phyloP scores from a whole-genome alignment of 2,113 vertebrate genomes.

The Heterotis niloticus region DNA sequence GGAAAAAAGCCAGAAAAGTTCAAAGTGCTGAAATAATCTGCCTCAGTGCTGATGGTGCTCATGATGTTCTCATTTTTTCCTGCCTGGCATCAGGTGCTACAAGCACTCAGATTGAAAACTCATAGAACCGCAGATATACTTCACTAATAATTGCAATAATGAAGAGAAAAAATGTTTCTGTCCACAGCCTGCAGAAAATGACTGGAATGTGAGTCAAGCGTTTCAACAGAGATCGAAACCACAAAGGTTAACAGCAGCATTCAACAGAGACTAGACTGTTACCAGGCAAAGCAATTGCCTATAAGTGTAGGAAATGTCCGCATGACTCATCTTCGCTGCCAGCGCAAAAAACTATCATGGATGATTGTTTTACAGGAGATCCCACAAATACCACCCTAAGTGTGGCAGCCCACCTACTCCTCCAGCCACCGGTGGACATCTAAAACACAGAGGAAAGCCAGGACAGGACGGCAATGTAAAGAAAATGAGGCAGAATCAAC shows the following conservation, averaged over 20 bases:
- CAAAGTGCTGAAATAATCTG: too few relatives aligned
- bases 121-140: conserved; percentile 9
- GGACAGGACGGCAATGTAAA: background rate
- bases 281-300: conserved; percentile 10
- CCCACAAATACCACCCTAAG: background rate
- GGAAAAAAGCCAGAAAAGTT: too few relatives aligned
- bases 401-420: background rate
- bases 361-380: conserved; percentile 4
- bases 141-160: conserved; percentile 20
- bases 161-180: background rate
- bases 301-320: conserved; percentile 23
- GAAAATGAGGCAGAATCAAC: conserved; percentile 8
- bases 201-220: conserved; percentile 6
- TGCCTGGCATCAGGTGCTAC: conserved; percentile 22
- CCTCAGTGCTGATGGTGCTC: too few relatives aligned
- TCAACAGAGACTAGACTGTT: background rate
- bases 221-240: conserved; percentile 9
- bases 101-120: conserved; percentile 25
- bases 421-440: background rate
- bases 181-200: background rate
- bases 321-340: background rate
- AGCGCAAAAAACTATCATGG: background rate
- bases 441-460: background rate
- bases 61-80: background rate
- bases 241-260: background rate